phyloP scores from a whole-genome alignment of 2,888 invertebrate genomes.

The Catocala fraxini region DNA sequence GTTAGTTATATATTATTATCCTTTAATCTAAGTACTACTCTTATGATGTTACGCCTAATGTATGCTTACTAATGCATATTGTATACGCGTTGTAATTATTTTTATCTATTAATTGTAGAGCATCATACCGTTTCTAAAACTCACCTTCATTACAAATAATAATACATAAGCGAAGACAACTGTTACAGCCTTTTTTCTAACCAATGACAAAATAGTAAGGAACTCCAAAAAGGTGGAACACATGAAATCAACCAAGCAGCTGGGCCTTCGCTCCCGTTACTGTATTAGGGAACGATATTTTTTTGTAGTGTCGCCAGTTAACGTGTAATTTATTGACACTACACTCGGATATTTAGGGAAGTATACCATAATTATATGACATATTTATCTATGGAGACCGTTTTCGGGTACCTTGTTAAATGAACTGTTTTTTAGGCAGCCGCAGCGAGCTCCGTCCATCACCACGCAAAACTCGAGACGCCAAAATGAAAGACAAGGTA shows the following conservation, averaged over 20 bases:
- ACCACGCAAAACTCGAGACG: constrained; percentile 6
- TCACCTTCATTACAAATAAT: too few species aligned
- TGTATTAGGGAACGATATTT: constrained; percentile 77
- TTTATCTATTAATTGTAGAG: background rate
- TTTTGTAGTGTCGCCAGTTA: constrained; percentile 77
- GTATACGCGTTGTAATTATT: too few species aligned
- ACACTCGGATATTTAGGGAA: constrained; percentile 68
- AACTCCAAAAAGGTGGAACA: constrained; percentile 60
- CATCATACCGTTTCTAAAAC: background rate
- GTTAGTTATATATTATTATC: too few species aligned
- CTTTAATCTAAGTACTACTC: too few species aligned
- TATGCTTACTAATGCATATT: too few species aligned
- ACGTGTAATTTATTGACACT: constrained; percentile 79
- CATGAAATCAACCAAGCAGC: constrained; percentile 73
- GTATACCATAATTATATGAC: constrained; percentile 57
- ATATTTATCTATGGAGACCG: constrained; percentile 48
- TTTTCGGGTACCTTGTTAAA: constrained; percentile 37
- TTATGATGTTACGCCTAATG: too few species aligned
- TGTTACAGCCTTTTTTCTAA: background rate
- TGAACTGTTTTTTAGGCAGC: constrained; percentile 27
- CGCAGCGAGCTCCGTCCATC: background rate
- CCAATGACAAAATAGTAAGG: constrained; percentile 25
- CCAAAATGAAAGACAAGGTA: background rate
- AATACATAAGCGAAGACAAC: background rate
- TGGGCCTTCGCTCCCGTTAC: constrained; percentile 84